Base-by-base conservation (phyloP, 2,797 vertebrate species). In the Eulemur mongoz region DNA sequence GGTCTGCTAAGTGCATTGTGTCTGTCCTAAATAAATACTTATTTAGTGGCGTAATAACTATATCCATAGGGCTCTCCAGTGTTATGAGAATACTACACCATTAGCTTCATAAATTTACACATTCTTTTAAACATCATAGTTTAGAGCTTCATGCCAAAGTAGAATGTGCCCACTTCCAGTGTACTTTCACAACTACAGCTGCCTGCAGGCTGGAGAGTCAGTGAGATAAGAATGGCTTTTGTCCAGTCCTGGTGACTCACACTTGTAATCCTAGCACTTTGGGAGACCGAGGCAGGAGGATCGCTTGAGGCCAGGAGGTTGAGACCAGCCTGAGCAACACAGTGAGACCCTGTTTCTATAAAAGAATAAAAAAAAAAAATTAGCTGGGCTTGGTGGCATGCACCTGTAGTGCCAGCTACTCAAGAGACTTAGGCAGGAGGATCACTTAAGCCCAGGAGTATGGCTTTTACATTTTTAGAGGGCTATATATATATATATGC, bases 401-500 rank as follows among this genome's bases (percentile, higher is more conserved):
- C 7, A n/a, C 32, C 32, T 65, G 17, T 65, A n/a, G 63, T 65
- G 32, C 32, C 63, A 65, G n/a, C n/a, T 65, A 65, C 63, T 65
- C 17, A 65, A 18, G 63, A 65, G 63, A 7, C n/a, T 18, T 15
- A n/a, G 32, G 63, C 63, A n/a, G 63, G 32, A 65, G 32, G 63
- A n/a, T 65, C 63, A n/a, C 63, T 65, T n/a, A 32, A n/a, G 32
- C 17, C 63, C 3, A 65, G 3, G 63, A 65, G 7, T 65, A 45
- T 89, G 70, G 5, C 70, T 93, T 92, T 89, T 50, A 54, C 79
- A 45, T 69, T 94, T 85, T 94, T 57, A 88, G 65, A 94, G 79
- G 45, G 25, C 67, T 92, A 57, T 75, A 40, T 78, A 57, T 75
- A 40, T 78, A 57, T 57, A 79, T 10, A 23, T 40, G 40, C 40